phyloP scores from a whole-genome alignment of 2,113 vertebrate genomes.

The Ameiurus melas region DNA sequence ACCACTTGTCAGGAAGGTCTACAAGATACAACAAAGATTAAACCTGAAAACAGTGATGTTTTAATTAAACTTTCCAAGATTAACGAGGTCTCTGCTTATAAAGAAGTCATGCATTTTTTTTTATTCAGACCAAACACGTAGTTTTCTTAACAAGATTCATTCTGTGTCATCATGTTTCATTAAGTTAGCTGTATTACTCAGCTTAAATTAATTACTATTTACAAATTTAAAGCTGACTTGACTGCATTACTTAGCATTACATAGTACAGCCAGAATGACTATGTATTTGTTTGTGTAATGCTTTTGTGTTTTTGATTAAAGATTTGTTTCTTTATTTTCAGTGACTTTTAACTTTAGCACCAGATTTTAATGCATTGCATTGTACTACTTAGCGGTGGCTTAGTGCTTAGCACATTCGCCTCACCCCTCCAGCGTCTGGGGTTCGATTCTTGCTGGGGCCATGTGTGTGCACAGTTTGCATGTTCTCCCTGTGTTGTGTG shows the following conservation, averaged over 20 bases:
- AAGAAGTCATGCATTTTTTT: neutral
- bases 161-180: neutral
- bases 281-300: neutral
- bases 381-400: no score
- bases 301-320: neutral
- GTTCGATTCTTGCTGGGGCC: no score
- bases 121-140: no score
- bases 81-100: neutral
- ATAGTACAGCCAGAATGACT: neutral
- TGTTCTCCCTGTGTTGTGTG: no score
- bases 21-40: neutral
- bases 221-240: no score
- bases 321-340: neutral
- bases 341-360: neutral
- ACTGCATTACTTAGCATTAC: neutral
- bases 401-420: no score
- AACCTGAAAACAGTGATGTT: neutral
- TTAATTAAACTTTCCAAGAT: neutral
- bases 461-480: no score
- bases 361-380: neutral
- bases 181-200: neutral
- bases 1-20: constrained; percentile 46
- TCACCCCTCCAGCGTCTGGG: no score
- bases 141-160: neutral
- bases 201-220: no score